Percentiles rank a stretch among this genome's conserved stretches.
Evolutionary conservation across 2,888 invertebrate species (phyloP).

Genomic region (Argyresthia albistria): DNA sequence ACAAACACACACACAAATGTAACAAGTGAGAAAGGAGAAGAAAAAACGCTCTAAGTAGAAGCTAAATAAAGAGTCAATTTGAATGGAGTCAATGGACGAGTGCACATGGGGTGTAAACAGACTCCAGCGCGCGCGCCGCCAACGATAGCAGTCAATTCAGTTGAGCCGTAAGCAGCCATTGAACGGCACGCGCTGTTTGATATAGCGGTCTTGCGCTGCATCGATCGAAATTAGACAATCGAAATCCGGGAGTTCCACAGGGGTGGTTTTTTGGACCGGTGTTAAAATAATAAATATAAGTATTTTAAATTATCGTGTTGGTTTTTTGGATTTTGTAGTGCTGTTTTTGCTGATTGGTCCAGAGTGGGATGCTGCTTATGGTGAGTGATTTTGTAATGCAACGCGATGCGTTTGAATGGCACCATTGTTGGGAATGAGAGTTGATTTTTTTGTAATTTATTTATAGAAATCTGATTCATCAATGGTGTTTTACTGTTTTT

Average conservation of each 20-base stretch:
- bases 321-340: constrained; percentile 12
- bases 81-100: constrained; percentile 32
- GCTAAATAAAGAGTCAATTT: constrained; percentile 23
- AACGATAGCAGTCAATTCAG: constrained; percentile 38
- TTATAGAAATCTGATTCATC: not conserved
- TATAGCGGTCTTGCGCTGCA: constrained; percentile 32
- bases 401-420: constrained; percentile 42
- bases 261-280: constrained; percentile 44
- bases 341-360: constrained; percentile 13
- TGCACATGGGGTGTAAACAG: constrained; percentile 64
- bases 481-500: not conserved
- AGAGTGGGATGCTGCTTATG: constrained; percentile 49
- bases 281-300: constrained; percentile 26
- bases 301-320: constrained; percentile 13
- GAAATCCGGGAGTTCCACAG: constrained; percentile 35
- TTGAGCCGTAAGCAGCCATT: constrained; percentile 41
- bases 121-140: constrained; percentile 33
- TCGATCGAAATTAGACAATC: constrained; percentile 34
- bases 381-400: constrained; percentile 55
- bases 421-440: constrained; percentile 40
- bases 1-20: constrained; percentile 65
- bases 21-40: constrained; percentile 15
- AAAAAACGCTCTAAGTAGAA: not conserved
- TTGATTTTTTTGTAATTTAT: constrained; percentile 26
- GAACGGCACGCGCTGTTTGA: constrained; percentile 40